These are phyloP conservation scores for Paraplagusia blochii DNA, from an alignment of 2,113 vertebrate species.

Conservation along the genomic window DNA sequence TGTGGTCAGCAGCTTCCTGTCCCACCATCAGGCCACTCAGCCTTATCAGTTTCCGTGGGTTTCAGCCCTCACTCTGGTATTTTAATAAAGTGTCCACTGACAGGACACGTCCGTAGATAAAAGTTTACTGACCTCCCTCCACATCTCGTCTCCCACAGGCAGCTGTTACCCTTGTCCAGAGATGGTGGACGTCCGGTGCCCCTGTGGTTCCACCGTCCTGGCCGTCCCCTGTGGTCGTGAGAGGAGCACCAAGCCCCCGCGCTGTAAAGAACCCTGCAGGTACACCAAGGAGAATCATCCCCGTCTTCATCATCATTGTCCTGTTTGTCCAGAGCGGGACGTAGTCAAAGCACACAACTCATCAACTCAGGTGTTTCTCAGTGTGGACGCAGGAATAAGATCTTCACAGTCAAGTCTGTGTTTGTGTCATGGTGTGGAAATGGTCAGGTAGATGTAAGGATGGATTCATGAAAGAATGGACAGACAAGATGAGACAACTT, in stretches of 20 bases:
- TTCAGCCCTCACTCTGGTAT: neutral
- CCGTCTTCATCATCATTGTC: too few relatives aligned
- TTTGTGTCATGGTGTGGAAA: too few relatives aligned
- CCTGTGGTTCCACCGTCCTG: conserved; percentile 25
- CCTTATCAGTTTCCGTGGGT: neutral
- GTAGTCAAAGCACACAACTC: too few relatives aligned
- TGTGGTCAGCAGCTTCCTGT: too few relatives aligned
- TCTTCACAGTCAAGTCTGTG: too few relatives aligned
- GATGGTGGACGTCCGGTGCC: conserved; percentile 50
- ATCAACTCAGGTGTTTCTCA: too few relatives aligned
- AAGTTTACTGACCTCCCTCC: too few relatives aligned
- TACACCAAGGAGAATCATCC: neutral
- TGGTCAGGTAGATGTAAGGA: too few relatives aligned
- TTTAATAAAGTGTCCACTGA: neutral
- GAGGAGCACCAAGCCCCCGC: conserved; percentile 59
- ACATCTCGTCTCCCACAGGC: conserved; percentile 27
- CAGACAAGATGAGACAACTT: too few relatives aligned
- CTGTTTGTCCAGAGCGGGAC: too few relatives aligned
- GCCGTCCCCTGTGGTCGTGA: conserved; percentile 59
- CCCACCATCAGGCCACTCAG: neutral
- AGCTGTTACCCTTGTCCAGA: conserved; percentile 66
- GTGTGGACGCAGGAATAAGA: too few relatives aligned
- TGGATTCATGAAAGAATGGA: too few relatives aligned
- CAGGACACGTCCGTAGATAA: neutral
- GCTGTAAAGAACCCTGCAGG: conserved; percentile 66